phyloP scores from a whole-genome alignment of 2,888 invertebrate genomes.

The Thecocarcelia acutangulata region DNA sequence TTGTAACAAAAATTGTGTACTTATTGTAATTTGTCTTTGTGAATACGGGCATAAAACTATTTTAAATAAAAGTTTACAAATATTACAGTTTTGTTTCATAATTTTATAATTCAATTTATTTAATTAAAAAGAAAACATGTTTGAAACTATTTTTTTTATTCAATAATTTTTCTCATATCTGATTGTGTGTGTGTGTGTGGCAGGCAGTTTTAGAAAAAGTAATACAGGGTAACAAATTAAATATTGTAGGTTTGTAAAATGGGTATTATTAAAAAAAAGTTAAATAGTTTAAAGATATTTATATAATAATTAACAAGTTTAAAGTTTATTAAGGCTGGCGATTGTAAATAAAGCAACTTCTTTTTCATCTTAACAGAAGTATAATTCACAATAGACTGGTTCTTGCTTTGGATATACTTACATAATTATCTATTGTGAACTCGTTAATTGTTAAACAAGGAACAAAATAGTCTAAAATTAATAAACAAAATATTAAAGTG shows the following conservation, averaged over 20 bases:
- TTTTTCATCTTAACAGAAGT: not conserved
- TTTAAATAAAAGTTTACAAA: constrained; percentile 44
- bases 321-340: not conserved
- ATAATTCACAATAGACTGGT: not conserved
- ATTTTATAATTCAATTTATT: not conserved
- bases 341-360: not conserved
- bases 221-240: no score
- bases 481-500: constrained; percentile 24
- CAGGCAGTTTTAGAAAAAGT: no score
- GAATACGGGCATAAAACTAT: constrained; percentile 1
- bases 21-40: constrained; percentile 15
- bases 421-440: not conserved
- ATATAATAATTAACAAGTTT: no score
- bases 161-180: no score
- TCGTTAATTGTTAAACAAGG: constrained; percentile 11
- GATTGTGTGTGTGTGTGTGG: no score
- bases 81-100: constrained; percentile 40
- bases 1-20: constrained; percentile 17
- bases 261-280: no score
- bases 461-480: constrained; percentile 21
- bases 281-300: not conserved
- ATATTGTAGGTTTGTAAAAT: no score
- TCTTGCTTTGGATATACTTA: not conserved
- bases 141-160: no score
- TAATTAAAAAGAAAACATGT: no score